phyloP scores from a whole-genome alignment of 2,113 vertebrate species.

The Odobenus rosmarus region DNA sequence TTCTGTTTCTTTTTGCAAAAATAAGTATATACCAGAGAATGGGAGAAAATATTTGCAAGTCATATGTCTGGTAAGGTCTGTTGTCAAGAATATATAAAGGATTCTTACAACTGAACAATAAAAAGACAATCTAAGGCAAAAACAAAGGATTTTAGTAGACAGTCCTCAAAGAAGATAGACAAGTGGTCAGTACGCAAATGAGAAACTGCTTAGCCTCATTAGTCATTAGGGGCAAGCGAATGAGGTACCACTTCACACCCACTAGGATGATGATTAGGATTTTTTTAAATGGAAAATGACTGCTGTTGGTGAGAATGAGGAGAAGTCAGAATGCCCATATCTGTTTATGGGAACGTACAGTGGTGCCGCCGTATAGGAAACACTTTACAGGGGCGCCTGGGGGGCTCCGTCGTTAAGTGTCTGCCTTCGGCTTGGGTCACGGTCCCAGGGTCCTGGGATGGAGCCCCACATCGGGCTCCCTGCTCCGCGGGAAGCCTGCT shows the following conservation, averaged over 20 bases:
- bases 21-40: conserved; percentile 1
- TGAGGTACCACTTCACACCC: not conserved
- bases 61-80: not conserved
- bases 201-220: not conserved
- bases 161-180: not conserved
- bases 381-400: not conserved
- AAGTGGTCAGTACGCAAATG: not conserved
- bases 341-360: not conserved
- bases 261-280: not conserved
- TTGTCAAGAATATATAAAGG: not conserved
- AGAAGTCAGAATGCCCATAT: not conserved
- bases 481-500: too few species aligned
- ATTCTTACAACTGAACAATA: not conserved
- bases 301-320: not conserved
- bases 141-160: not conserved
- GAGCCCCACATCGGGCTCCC: too few species aligned
- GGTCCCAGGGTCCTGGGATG: too few species aligned
- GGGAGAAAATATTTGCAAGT: not conserved
- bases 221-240: not conserved
- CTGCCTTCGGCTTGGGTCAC: too few species aligned
- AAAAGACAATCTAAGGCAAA: not conserved
- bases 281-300: not conserved
- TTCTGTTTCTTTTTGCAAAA: not conserved
- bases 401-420: too few species aligned
- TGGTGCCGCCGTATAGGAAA: not conserved